These are phyloP conservation scores for Anoplolepis gracilipes DNA, from an alignment of 1,140 invertebrate species.

Conservation along the genomic window DNA sequence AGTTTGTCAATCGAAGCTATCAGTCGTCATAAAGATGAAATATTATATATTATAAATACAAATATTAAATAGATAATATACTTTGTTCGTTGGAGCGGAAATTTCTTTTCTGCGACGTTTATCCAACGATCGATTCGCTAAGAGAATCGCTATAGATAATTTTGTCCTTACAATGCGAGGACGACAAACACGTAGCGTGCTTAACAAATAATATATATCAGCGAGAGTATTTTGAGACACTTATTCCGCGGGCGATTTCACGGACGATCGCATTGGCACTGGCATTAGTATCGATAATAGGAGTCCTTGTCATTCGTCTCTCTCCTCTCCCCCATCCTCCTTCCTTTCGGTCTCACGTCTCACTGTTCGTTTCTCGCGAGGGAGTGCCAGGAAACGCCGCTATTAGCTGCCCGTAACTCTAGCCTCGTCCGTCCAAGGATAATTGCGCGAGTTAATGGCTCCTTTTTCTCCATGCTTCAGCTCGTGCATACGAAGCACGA, in stretches of 20 bases:
- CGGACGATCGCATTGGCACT: slow-evolving; percentile 58
- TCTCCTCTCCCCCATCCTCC: not conserved
- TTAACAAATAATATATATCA: not conserved
- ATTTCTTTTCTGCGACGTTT: not conserved
- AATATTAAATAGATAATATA: not conserved
- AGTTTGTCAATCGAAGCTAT: not conserved
- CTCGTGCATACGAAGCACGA: slow-evolving; percentile 36
- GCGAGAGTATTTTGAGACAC: slow-evolving; percentile 40
- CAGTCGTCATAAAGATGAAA: no score
- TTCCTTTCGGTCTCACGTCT: slow-evolving; percentile 13
- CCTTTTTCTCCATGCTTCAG: slow-evolving; percentile 70
- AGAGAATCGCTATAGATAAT: not conserved
- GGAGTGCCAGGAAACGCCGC: slow-evolving; percentile 81
- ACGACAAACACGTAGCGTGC: not conserved
- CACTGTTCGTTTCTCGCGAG: slow-evolving; percentile 68
- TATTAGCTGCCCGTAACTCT: slow-evolving; percentile 80
- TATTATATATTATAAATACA: no score
- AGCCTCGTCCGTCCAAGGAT: slow-evolving; percentile 80
- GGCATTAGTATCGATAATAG: slow-evolving; percentile 66
- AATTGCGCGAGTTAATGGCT: slow-evolving; percentile 81
- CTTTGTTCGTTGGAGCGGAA: not conserved
- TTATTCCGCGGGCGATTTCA: slow-evolving; percentile 59
- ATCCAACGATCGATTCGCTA: not conserved
- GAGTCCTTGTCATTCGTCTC: slow-evolving; percentile 62
- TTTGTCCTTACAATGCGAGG: not conserved